A percentile compares a stretch with the other conserved stretches of the same genome.
Conservation (phyloP, 2,113 vertebrate species). For the pig (Sus scrofa) region DNA sequence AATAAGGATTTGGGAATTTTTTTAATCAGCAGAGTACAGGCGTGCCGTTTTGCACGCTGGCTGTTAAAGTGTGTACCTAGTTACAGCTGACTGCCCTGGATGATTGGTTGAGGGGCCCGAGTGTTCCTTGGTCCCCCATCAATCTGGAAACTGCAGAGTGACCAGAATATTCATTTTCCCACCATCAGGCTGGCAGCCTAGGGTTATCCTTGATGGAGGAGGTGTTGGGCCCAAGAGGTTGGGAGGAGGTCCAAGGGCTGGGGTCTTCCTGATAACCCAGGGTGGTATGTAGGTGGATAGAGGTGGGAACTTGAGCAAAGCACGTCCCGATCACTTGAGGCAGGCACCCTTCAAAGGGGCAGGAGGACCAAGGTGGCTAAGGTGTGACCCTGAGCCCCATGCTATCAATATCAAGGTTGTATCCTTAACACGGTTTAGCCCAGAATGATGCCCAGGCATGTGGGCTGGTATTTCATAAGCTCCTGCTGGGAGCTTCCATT, state of each 20-base stretch:
- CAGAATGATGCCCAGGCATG: accelerated
- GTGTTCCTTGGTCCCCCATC: slow-evolving; percentile 71
- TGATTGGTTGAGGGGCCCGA: slow-evolving; percentile 83
- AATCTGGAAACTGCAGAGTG: slow-evolving; percentile 80
- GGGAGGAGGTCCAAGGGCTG: background rate
- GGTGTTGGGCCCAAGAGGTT: background rate
- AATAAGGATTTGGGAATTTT: background rate
- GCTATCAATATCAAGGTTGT: background rate
- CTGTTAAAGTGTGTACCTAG: slow-evolving; percentile 82
- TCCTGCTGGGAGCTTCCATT: background rate
- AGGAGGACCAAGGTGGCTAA: background rate
- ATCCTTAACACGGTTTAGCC: background rate
- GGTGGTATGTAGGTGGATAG: background rate
- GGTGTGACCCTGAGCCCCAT: background rate
- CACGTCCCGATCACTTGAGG: background rate
- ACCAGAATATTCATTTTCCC: slow-evolving; percentile 78
- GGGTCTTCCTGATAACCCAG: background rate
- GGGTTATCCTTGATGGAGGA: background rate
- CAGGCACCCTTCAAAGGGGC: background rate
- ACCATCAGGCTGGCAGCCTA: background rate
- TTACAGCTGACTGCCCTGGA: slow-evolving; percentile 78
- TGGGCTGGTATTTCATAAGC: background rate
- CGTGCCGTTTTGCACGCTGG: background rate
- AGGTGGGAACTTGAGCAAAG: background rate
- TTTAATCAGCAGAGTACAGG: background rate